Conservation (phyloP, 2,113 vertebrate genomes). For the Dolichallabes microphthalmus region DNA sequence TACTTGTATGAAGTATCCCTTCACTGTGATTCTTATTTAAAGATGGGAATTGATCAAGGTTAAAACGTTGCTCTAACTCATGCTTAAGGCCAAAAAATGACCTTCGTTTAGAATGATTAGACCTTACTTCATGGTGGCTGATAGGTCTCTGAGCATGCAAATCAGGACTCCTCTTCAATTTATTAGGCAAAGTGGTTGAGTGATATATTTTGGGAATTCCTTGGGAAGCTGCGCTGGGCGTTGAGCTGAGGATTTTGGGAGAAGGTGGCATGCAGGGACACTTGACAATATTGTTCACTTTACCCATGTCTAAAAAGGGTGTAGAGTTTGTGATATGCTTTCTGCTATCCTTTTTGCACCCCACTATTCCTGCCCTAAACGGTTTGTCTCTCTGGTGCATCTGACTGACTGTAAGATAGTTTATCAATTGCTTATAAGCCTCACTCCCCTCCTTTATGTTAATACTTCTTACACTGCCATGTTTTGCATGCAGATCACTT, state of each 20-base stretch:
- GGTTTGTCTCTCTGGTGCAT: constrained; percentile 74
- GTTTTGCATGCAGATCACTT: constrained; percentile 68
- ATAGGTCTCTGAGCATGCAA: constrained; percentile 59
- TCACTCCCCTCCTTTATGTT: constrained; percentile 71
- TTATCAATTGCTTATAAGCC: constrained; percentile 71
- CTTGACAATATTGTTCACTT: constrained; percentile 60
- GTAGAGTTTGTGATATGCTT: constrained; percentile 70
- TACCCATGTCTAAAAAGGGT: constrained; percentile 67
- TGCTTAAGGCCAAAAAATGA: constrained; percentile 67
- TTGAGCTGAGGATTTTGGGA: constrained; percentile 62
- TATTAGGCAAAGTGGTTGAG: constrained; percentile 74
- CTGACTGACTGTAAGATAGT: constrained; percentile 74
- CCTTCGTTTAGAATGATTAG: constrained; percentile 59
- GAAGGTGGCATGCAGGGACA: constrained; percentile 69
- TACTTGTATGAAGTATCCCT: constrained; percentile 55
- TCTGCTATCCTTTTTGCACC: constrained; percentile 68
- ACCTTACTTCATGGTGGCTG: constrained; percentile 59
- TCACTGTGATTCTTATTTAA: constrained; percentile 60
- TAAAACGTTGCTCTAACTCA: constrained; percentile 62
- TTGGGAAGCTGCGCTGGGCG: constrained; percentile 51
- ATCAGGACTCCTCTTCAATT: constrained; percentile 70
- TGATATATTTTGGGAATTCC: constrained; percentile 58
- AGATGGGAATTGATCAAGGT: constrained; percentile 62
- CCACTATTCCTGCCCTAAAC: constrained; percentile 67
- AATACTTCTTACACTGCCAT: constrained; percentile 62